These are phyloP conservation scores for Macropis europaea DNA, from an alignment of 2,888 invertebrate genomes.

Conservation along the genomic window DNA sequence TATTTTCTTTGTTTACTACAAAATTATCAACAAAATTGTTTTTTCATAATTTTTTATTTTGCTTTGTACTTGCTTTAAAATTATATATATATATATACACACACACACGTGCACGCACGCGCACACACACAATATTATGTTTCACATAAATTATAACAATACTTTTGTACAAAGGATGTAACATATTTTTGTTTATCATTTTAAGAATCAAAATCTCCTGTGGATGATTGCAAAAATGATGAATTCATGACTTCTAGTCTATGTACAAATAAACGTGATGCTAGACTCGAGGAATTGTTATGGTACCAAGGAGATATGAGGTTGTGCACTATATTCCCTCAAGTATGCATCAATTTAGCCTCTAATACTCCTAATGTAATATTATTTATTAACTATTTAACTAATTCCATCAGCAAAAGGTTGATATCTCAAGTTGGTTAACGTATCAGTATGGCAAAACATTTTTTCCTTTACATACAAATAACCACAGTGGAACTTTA, in stretches of 20 bases:
- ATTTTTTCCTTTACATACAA: constrained; percentile 77
- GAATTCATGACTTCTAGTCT: constrained; percentile 81
- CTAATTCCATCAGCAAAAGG: constrained; percentile 76
- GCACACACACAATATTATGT: not conserved
- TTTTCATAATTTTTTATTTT: not conserved
- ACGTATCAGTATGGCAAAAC: constrained; percentile 75
- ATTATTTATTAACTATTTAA: constrained; percentile 11
- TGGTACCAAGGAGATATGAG: constrained; percentile 81
- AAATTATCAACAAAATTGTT: not conserved
- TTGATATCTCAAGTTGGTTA: constrained; percentile 80
- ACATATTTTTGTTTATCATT: constrained; percentile 23
- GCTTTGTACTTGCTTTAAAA: not conserved
- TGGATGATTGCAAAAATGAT: constrained; percentile 26
- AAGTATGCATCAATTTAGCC: constrained; percentile 80
- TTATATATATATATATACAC: not conserved
- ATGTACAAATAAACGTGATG: constrained; percentile 82
- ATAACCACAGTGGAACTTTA: constrained; percentile 65
- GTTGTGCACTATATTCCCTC: constrained; percentile 82
- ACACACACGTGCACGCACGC: no score
- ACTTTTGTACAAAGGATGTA: not conserved
- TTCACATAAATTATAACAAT: not conserved
- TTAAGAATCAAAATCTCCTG: constrained; percentile 43
- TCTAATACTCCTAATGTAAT: not conserved
- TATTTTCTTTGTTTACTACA: no score
- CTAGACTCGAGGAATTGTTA: constrained; percentile 84